phyloP scores from a whole-genome alignment of 1,140 invertebrate genomes.

The Pseudobourletiella spinata region DNA sequence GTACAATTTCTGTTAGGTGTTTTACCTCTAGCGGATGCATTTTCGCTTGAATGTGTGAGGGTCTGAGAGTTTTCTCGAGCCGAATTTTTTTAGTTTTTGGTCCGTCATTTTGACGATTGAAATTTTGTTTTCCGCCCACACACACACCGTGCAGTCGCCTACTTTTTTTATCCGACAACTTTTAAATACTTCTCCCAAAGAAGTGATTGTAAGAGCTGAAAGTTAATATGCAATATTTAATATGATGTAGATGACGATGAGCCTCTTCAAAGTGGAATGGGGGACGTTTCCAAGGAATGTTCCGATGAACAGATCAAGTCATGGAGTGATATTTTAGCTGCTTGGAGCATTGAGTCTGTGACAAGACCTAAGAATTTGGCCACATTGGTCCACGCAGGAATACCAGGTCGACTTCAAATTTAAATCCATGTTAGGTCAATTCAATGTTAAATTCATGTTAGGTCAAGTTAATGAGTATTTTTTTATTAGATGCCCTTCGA shows the following conservation, averaged over 20 bases:
- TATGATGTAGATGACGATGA: constrained; percentile 73
- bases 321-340: constrained; percentile 81
- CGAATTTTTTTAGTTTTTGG: too few relatives aligned
- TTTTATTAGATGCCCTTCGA: constrained; percentile 65
- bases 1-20: too few relatives aligned
- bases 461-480: not conserved
- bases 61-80: too few relatives aligned
- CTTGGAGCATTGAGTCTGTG: constrained; percentile 50
- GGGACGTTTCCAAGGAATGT: constrained; percentile 92
- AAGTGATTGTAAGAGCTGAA: too few relatives aligned
- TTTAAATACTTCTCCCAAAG: too few relatives aligned
- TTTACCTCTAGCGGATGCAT: too few relatives aligned
- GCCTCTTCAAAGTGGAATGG: constrained; percentile 89
- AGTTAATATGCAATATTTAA: not conserved
- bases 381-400: constrained; percentile 71
- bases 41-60: too few relatives aligned
- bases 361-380: constrained; percentile 62
- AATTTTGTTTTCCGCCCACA: too few relatives aligned
- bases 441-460: not conserved
- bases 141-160: too few relatives aligned
- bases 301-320: constrained; percentile 80
- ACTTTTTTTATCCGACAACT: too few relatives aligned
- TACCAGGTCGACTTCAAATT: constrained; percentile 50
- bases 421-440: not conserved
- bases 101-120: too few relatives aligned